Conservation (phyloP, 2,113 vertebrate species). For the Alethe castanea region DNA sequence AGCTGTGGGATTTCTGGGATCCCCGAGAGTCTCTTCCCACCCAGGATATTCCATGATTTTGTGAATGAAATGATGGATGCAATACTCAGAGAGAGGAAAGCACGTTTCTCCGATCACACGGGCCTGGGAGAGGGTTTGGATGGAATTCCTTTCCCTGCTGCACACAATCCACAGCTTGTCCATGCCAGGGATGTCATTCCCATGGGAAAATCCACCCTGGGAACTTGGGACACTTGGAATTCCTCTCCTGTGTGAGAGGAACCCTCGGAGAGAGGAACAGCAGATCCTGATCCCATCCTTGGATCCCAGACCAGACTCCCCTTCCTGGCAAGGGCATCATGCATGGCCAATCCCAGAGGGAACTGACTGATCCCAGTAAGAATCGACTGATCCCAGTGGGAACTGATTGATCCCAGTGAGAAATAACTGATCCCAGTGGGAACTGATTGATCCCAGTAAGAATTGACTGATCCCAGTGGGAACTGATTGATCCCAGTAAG, state of each 20-base stretch:
- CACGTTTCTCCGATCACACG: rapidly evolving
- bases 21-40: rapidly evolving
- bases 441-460: too few species aligned
- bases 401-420: too few species aligned
- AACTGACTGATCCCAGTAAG: too few species aligned
- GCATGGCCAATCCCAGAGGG: rapidly evolving
- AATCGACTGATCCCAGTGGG: too few species aligned
- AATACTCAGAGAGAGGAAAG: neutral
- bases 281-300: neutral
- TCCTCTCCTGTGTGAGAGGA: neutral
- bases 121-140: neutral
- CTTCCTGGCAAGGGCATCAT: neutral
- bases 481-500: too few species aligned
- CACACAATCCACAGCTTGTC: rapidly evolving
- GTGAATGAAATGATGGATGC: neutral
- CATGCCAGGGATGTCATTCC: rapidly evolving
- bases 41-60: rapidly evolving
- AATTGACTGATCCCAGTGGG: too few species aligned
- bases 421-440: too few species aligned
- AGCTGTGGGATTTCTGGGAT: neutral
- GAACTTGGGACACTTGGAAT: neutral
- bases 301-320: neutral
- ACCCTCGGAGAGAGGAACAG: neutral
- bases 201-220: neutral
- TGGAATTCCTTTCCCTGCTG: neutral